These are phyloP conservation scores for Melikaiella ostensackeni DNA, from an alignment of 2,888 invertebrate species.

Conservation along the genomic window DNA sequence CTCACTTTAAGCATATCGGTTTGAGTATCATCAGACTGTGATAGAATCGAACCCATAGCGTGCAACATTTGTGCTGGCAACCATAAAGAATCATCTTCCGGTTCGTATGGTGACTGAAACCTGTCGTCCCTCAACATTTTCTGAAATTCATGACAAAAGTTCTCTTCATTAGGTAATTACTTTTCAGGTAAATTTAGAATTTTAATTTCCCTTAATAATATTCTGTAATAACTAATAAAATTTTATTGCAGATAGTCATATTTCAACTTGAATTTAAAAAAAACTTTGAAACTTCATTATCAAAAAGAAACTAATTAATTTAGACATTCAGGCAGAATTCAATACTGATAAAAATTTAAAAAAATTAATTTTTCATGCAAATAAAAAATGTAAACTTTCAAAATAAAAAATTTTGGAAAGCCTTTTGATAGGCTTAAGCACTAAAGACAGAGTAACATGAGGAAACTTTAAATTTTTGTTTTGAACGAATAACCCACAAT, in stretches of 20 bases:
- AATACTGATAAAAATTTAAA: no score
- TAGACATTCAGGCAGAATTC: no score
- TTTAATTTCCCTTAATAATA: not conserved
- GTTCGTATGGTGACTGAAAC: constrained; percentile 93
- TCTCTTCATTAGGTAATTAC: not conserved
- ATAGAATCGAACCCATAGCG: constrained; percentile 88
- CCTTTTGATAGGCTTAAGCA: no score
- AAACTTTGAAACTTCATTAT: not conserved
- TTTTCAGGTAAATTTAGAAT: not conserved
- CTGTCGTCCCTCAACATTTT: constrained; percentile 94
- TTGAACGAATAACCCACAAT: no score
- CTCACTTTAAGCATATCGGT: constrained; percentile 84
- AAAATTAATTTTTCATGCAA: no score
- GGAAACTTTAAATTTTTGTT: no score
- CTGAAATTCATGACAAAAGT: constrained; percentile 77
- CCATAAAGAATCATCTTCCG: constrained; percentile 95
- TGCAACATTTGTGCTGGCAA: constrained; percentile 93
- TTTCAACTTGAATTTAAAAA: not conserved
- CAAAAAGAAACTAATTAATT: no score
- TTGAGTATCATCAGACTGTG: constrained; percentile 92
- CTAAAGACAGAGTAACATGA: no score
- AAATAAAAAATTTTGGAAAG: no score
- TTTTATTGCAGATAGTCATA: not conserved
- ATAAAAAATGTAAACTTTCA: no score
- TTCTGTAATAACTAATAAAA: not conserved